Conservation (phyloP, 2,113 vertebrate genomes). For the Zosterops borbonicus region DNA sequence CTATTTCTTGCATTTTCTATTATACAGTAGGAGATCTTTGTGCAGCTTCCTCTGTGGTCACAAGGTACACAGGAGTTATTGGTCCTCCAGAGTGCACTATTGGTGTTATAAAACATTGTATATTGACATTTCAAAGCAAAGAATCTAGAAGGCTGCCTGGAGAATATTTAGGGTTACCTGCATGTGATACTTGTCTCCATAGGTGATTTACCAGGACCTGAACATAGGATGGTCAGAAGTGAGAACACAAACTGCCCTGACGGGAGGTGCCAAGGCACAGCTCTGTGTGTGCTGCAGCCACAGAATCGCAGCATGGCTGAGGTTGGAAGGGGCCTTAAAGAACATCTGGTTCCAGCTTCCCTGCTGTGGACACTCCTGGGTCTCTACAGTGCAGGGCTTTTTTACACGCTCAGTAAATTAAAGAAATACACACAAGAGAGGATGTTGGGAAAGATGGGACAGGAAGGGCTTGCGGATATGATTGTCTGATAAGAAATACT, state of each 20-base stretch:
- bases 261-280: neutral
- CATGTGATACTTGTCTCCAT: rapidly evolving
- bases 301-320: neutral
- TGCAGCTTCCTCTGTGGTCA: neutral
- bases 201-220: neutral
- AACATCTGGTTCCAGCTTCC: neutral
- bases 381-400: neutral
- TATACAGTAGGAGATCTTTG: rapidly evolving
- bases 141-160: neutral
- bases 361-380: neutral
- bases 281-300: neutral
- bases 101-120: neutral
- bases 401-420: neutral
- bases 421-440: neutral
- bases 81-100: neutral
- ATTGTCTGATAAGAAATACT: too few species aligned
- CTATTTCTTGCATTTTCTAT: neutral
- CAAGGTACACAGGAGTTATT: neutral
- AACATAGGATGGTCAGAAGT: neutral
- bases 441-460: too few species aligned
- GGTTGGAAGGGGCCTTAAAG: neutral
- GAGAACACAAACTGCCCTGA: neutral
- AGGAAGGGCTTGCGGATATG: too few species aligned
- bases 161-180: neutral
- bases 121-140: neutral